Evolutionary conservation across 2,797 vertebrate genomes (phyloP).

Genomic region (Hydrolagus colliei): DNA sequence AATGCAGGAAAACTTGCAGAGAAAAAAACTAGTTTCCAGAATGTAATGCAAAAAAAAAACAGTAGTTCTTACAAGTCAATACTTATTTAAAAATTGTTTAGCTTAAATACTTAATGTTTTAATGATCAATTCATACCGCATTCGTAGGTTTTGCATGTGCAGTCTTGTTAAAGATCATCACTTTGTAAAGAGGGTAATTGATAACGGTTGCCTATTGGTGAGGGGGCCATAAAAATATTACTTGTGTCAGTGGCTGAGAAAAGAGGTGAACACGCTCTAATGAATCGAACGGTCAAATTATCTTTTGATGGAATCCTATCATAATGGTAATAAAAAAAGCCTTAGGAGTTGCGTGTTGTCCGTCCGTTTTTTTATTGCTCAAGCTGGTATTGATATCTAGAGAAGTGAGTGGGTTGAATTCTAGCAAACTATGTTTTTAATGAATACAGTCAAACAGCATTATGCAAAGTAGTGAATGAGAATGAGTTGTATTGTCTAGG

Average conservation of each 20-base stretch:
- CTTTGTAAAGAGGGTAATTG: neutral
- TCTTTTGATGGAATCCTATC: neutral
- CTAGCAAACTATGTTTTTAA: neutral
- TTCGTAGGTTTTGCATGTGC: neutral
- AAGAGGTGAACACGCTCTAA: too few species aligned
- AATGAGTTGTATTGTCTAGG: neutral
- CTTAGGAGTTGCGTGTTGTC: neutral
- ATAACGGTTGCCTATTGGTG: neutral
- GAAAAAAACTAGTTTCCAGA: too few species aligned
- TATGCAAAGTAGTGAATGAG: neutral
- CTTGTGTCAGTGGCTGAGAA: neutral
- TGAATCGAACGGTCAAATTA: neutral
- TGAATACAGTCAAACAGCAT: neutral
- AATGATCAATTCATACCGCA: neutral
- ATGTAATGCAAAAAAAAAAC: too few species aligned
- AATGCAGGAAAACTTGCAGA: too few species aligned
- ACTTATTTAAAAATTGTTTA: too few species aligned
- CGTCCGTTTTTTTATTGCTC: neutral
- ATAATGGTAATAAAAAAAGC: neutral
- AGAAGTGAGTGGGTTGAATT: neutral
- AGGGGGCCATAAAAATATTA: neutral
- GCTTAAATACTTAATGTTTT: neutral
- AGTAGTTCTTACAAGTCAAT: too few species aligned
- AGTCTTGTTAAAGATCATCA: neutral
- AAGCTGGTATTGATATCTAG: neutral